These are phyloP conservation scores for Macrochelys suwanniensis DNA, from an alignment of 2,797 vertebrate genomes.

Conservation along the genomic window DNA sequence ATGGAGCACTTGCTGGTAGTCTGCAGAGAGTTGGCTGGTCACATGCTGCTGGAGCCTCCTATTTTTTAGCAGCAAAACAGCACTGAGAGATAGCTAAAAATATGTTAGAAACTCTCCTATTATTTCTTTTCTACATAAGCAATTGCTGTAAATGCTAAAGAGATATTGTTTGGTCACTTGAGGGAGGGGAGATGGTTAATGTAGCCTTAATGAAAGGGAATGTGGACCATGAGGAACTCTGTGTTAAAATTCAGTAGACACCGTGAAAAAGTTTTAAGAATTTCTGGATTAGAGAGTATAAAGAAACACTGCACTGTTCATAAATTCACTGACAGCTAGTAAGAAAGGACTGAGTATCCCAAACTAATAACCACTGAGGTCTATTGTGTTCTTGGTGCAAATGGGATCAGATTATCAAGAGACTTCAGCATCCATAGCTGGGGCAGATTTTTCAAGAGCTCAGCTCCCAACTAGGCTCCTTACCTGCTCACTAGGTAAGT, in stretches of 20 bases:
- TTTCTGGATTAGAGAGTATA: background rate
- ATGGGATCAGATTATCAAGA: background rate
- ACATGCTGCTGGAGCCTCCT: background rate
- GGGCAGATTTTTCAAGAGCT: slow-evolving; percentile 25
- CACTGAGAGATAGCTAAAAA: background rate
- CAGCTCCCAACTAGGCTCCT: background rate
- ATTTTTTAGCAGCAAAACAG: background rate
- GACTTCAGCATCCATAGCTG: background rate
- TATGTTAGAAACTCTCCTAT: background rate
- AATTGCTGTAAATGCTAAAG: background rate
- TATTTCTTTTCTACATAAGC: background rate
- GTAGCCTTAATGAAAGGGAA: background rate
- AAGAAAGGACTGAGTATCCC: background rate
- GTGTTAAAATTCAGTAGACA: background rate
- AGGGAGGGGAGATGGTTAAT: background rate
- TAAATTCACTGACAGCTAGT: background rate
- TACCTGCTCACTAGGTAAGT: background rate
- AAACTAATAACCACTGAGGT: background rate
- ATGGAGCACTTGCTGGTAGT: background rate
- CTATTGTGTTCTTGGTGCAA: background rate
- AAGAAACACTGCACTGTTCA: background rate
- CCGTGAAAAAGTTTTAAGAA: background rate
- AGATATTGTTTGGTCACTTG: background rate
- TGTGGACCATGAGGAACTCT: background rate
- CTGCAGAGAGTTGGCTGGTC: background rate